A percentile compares a stretch with the other conserved stretches of the same genome.
These are phyloP conservation scores for Puffinus mauretanicus DNA, from an alignment of 2,113 vertebrate genomes.

Conservation along the genomic window DNA sequence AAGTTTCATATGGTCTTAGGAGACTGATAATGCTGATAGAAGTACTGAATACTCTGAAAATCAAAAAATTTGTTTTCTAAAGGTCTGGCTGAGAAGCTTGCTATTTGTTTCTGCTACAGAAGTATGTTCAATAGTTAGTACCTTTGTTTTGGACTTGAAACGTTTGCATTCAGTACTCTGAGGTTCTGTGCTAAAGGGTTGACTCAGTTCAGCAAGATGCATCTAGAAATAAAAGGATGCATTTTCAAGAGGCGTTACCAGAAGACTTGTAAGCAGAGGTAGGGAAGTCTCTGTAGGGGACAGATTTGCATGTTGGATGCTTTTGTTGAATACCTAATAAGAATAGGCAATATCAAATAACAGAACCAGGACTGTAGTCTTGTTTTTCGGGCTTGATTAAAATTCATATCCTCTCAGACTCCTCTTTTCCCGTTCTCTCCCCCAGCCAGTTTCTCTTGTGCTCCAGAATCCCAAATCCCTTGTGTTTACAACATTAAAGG, in stretches of 20 bases:
- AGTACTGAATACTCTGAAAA: neutral
- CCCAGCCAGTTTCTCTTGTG: neutral
- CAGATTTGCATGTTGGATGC: neutral
- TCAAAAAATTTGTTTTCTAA: neutral
- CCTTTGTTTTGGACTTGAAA: neutral
- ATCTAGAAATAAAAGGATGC: neutral
- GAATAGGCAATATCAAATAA: neutral
- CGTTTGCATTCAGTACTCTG: neutral
- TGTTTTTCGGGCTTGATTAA: neutral
- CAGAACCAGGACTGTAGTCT: neutral
- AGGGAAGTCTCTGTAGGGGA: neutral
- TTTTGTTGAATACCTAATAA: neutral
- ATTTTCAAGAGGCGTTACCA: neutral
- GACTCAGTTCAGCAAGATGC: neutral
- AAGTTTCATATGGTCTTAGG: neutral
- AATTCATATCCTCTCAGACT: neutral
- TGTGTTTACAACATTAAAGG: neutral
- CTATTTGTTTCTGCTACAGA: neutral
- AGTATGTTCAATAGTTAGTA: neutral
- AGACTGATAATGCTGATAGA: neutral
- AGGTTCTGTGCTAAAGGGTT: neutral
- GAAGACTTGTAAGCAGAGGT: neutral
- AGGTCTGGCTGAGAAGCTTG: neutral
- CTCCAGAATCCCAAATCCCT: neutral
- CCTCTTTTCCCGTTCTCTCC: accelerated